Percentiles rank a stretch among this genome's conserved stretches.
Conservation (phyloP, 2,888 invertebrate genomes). For the Dorcus hopei region DNA sequence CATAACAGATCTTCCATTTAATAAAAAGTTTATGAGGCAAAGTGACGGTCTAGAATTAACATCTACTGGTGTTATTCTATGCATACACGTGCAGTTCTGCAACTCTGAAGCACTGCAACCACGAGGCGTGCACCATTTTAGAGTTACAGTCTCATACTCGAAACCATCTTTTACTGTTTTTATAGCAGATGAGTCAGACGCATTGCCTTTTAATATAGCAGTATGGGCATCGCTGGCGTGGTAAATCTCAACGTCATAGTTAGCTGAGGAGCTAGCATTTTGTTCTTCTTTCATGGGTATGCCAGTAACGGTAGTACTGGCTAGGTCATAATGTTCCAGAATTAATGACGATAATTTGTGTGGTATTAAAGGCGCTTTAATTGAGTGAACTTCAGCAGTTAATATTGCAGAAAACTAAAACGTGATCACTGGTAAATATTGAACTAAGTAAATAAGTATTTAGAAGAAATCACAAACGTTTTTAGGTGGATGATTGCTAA, state of each 20-base stretch:
- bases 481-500: conserved; percentile 67
- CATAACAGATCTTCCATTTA: conserved; percentile 89
- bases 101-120: conserved; percentile 76
- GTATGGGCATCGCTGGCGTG: conserved; percentile 85
- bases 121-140: conserved; percentile 98
- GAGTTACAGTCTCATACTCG: conserved; percentile 78
- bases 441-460: neutral
- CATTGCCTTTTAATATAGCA: conserved; percentile 67
- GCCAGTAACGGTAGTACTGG: conserved; percentile 95
- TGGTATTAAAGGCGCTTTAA: conserved; percentile 71
- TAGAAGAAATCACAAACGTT: conserved; percentile 53
- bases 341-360: conserved; percentile 73
- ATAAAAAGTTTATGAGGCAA: conserved; percentile 94
- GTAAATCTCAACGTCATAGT: conserved; percentile 97
- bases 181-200: conserved; percentile 61
- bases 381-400: conserved; percentile 77
- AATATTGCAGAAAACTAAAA: conserved; percentile 66
- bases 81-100: conserved; percentile 81
- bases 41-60: conserved; percentile 96
- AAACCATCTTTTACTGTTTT: conserved; percentile 69
- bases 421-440: neutral
- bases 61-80: conserved; percentile 92
- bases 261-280: conserved; percentile 95
- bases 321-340: conserved; percentile 83
- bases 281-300: conserved; percentile 99